Conservation (phyloP, 1,140 invertebrate species). For the Heliothis virescens region DNA sequence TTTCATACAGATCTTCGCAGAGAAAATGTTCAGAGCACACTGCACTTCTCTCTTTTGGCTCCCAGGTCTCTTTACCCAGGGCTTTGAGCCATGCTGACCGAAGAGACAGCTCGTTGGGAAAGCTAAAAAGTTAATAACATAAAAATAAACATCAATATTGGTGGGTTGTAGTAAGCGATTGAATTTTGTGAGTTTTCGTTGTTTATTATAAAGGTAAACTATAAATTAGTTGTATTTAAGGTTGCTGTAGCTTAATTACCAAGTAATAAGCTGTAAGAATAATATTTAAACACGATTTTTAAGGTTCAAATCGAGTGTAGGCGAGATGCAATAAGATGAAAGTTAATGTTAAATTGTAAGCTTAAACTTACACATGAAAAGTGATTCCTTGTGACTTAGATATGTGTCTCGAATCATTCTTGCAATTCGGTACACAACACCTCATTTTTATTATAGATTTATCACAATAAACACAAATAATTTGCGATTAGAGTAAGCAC, state of each 20-base stretch:
- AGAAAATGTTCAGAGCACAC: conserved; percentile 77
- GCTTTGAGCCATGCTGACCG: conserved; percentile 68
- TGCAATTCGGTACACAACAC: conserved; percentile 71
- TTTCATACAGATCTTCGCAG: conserved; percentile 70
- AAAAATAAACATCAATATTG: background rate
- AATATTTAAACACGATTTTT: background rate
- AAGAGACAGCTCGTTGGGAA: conserved; percentile 62
- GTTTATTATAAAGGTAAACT: background rate
- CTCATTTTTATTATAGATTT: conserved; percentile 61
- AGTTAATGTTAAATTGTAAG: background rate
- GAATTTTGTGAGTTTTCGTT: background rate
- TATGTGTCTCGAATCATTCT: conserved; percentile 70
- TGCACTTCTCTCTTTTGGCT: conserved; percentile 65
- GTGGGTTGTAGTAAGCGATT: background rate
- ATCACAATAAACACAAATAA: conserved; percentile 15
- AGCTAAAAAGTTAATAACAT: conserved; percentile 56
- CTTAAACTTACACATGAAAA: conserved; percentile 74
- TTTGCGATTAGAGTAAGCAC: background rate
- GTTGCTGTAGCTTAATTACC: background rate
- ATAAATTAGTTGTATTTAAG: background rate
- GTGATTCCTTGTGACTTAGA: conserved; percentile 74
- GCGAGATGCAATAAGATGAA: background rate
- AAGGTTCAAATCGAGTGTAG: background rate
- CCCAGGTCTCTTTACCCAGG: conserved; percentile 64
- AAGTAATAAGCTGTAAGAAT: background rate